These are phyloP conservation scores for Siphamia tubifer DNA, from an alignment of 2,113 vertebrate species.

Conservation along the genomic window DNA sequence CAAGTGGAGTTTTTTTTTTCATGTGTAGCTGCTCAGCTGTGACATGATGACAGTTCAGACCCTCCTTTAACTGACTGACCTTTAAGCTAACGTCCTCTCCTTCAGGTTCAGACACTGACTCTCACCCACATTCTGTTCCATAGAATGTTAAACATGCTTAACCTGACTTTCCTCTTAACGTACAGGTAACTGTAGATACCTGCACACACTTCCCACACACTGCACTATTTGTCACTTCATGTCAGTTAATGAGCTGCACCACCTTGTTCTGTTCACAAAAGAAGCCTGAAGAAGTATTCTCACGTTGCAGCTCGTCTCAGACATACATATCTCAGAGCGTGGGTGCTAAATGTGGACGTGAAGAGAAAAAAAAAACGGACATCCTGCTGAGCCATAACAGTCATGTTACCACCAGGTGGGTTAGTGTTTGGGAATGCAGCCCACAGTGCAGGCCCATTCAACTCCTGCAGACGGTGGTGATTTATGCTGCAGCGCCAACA, in stretches of 20 bases:
- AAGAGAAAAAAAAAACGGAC: constrained; percentile 13
- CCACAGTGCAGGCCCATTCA: constrained; percentile 69
- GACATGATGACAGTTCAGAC: too few species aligned
- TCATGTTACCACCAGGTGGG: constrained; percentile 56
- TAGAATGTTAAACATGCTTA: constrained; percentile 25
- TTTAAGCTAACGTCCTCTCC: constrained; percentile 1
- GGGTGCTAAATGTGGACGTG: constrained; percentile 3
- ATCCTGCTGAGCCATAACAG: constrained; percentile 31
- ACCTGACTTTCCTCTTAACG: constrained; percentile 18
- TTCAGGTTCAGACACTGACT: neutral
- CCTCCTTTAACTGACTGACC: too few species aligned
- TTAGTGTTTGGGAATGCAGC: constrained; percentile 58
- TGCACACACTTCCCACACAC: constrained; percentile 31
- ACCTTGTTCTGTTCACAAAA: constrained; percentile 20
- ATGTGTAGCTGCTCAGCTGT: too few species aligned
- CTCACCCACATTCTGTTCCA: constrained; percentile 7
- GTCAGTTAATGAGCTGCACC: constrained; percentile 54
- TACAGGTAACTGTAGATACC: constrained; percentile 32
- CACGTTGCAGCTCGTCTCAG: constrained; percentile 42
- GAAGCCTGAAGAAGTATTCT: constrained; percentile 51
- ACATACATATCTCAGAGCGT: constrained; percentile 2
- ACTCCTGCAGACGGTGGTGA: constrained; percentile 67
- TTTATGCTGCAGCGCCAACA: constrained; percentile 25
- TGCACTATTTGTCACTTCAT: constrained; percentile 49
- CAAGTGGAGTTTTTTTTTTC: too few species aligned